Evolutionary conservation across 2,113 vertebrate genomes (phyloP), one percentile per base, ranked within the genome.

Genomic region (Melospiza georgiana): DNA sequence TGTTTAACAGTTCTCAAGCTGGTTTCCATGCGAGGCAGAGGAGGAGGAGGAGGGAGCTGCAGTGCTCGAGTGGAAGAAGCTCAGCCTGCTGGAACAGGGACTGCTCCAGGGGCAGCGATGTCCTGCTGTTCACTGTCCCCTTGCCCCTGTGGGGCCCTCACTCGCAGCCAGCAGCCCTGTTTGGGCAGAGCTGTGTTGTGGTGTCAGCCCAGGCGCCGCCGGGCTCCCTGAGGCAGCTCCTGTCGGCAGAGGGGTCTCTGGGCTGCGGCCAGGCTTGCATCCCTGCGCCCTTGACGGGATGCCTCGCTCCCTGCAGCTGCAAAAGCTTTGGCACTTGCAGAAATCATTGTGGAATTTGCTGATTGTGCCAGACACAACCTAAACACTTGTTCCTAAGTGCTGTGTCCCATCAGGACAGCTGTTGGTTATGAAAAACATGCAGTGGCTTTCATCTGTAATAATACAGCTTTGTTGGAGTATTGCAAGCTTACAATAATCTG

Each of bases 311-410:
- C 18, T 73, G 84, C 91, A 90, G 95, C 93, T 95, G 92, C 92
- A 33, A 33, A 35, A 37, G 82, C 90, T 86, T 77, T 59, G 85
- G 43, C 87, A 75, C 90, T 97, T 49, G 79, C 85, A 94, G 92
- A 75, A 94, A 84, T 90, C 27, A 6, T 55, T 33, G 85, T 31
- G 90, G 93, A 97, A 96, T 96, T 88, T 75, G 93, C 93, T 97
- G 93, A 96, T 90, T 81, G 83, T 84, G 88, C 92, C 94, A 95
- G 94, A 92, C 31, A 11, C 20, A 3, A 67, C 83, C 92, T 78
- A 57, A 94, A 61, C 79, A n/a, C 90, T 96, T 84, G 90, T 65
- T 94, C 76, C 90, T 73, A 17, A 82, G 85, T 75, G 90, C 41
- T 84, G 68, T 1, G 16, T 77, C 88, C 90, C 86, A 65, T 89